A percentile compares a stretch with the other conserved stretches of the same genome.
Conservation (phyloP, 1,140 invertebrate species). For the Drosophila chauvacae region DNA sequence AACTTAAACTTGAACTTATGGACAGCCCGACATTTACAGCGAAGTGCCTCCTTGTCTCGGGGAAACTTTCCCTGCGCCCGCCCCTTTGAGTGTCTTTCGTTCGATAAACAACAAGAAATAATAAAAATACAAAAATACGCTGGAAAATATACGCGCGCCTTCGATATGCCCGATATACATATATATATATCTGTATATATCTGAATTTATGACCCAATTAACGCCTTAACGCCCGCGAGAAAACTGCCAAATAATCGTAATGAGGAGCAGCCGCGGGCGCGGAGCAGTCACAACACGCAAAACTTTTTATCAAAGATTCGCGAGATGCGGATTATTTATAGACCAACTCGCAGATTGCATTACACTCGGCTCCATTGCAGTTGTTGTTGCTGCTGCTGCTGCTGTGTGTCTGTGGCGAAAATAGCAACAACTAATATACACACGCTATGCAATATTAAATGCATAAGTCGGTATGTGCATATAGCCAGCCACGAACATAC, state of each 20-base stretch:
- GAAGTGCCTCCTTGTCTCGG: conserved; percentile 18
- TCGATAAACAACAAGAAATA: conserved; percentile 27
- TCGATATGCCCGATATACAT: background rate
- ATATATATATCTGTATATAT: conserved; percentile 37
- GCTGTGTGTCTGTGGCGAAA: conserved; percentile 52
- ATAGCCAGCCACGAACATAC: conserved; percentile 6
- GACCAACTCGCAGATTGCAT: conserved; percentile 67
- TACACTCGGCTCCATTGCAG: conserved; percentile 69
- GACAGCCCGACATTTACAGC: conserved; percentile 8
- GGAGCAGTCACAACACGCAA: conserved; percentile 46
- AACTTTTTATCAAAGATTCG: conserved; percentile 74
- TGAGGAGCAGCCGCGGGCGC: conserved; percentile 20
- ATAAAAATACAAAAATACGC: conserved; percentile 58
- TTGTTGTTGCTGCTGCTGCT: conserved; percentile 28
- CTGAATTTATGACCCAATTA: conserved; percentile 80
- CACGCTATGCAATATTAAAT: conserved; percentile 40
- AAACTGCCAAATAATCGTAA: conserved; percentile 58
- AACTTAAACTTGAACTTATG: conserved; percentile 75
- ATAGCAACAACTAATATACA: conserved; percentile 52
- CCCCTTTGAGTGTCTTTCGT: conserved; percentile 13
- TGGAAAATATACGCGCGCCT: conserved; percentile 50
- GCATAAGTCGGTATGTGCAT: conserved; percentile 20
- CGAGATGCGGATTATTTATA: conserved; percentile 71
- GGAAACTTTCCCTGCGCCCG: background rate
- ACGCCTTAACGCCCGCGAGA: conserved; percentile 69